These are phyloP conservation scores for Oreochromis tanganicae DNA, from an alignment of 2,113 vertebrate genomes.

Conservation along the genomic window DNA sequence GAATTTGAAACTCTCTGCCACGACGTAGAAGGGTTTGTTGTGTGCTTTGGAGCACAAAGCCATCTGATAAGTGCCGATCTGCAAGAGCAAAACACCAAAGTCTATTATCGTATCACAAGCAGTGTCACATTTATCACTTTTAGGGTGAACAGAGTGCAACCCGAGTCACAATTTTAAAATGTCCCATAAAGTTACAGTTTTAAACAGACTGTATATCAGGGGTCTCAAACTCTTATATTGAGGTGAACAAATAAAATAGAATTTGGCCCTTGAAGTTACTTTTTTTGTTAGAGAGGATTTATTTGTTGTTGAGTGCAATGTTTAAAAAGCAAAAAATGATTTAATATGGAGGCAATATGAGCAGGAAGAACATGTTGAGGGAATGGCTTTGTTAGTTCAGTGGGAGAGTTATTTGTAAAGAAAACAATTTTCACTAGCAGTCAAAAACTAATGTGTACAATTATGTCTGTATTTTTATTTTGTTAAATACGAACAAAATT, in stretches of 20 bases:
- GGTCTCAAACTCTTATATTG: background rate
- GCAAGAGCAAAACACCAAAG: background rate
- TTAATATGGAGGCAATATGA: background rate
- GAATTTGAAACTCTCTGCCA: conserved; percentile 98
- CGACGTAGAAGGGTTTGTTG: conserved; percentile 97
- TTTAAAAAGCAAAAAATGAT: background rate
- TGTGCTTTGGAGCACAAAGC: conserved; percentile 94
- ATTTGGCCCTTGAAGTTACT: background rate
- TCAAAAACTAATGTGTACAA: background rate
- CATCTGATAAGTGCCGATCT: conserved; percentile 98
- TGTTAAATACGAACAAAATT: background rate
- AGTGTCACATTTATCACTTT: background rate
- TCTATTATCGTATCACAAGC: background rate
- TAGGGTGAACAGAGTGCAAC: background rate
- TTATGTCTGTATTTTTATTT: background rate
- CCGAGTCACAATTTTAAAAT: background rate
- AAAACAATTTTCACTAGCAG: background rate
- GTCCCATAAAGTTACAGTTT: background rate
- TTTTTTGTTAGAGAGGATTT: background rate
- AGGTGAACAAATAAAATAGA: background rate
- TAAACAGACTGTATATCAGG: background rate
- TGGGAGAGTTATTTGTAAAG: background rate
- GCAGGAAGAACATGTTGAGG: background rate
- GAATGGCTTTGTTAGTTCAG: background rate
- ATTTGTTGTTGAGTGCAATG: background rate